Base-by-base conservation (phyloP, 2,888 invertebrate genomes). In the Brachylomia viminalis region DNA sequence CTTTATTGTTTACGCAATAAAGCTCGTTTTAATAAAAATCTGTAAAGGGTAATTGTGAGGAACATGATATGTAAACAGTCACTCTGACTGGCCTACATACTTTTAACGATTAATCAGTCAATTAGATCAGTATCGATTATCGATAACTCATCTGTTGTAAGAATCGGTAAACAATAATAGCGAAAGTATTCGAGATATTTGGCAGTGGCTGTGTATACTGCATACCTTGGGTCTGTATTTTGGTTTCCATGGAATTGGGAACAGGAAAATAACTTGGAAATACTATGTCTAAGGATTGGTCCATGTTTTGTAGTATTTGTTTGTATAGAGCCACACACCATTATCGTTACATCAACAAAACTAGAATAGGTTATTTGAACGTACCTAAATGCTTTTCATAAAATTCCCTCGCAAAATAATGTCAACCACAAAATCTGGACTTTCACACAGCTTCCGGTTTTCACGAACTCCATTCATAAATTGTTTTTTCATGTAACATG, bases 141-240 rank as follows among this genome's bases (percentile, higher is more conserved):
- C 75, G 66, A 72, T 65, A 77, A 38, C 54, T 74, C 72, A 67
- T 75, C 49, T 33, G 27, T 27, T 72, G 58, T 69, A 58, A 15
- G 33, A 54, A 70, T 79, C 70, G 64, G 54, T 77, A 61, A 77
- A 77, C 69, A 83, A 86, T 82, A 73, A 75, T 67, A 77, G 83
- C 75, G 56, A 80, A 77, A 85, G 83, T 80, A 85, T 88, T 83
- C 66, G 58, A 68, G 80, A 75, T 85, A 77, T 88, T 92, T 92
- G 91, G 91, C 90, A 91, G 49, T 73, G 58, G 59, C 67, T 77
- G 82, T 86, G 70, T 82, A 88, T 89, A 90, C 90, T 89, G 81
- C 80, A 87, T 89, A 86, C 85, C 80, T 72, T 69, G 62, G 58
- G 75, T 5, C 72, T 65, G 56, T 30, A 61, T 67, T 27, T 75